These are phyloP conservation scores for Cebuella pygmaea DNA, from an alignment of 2,797 vertebrate genomes.

Conservation along the genomic window DNA sequence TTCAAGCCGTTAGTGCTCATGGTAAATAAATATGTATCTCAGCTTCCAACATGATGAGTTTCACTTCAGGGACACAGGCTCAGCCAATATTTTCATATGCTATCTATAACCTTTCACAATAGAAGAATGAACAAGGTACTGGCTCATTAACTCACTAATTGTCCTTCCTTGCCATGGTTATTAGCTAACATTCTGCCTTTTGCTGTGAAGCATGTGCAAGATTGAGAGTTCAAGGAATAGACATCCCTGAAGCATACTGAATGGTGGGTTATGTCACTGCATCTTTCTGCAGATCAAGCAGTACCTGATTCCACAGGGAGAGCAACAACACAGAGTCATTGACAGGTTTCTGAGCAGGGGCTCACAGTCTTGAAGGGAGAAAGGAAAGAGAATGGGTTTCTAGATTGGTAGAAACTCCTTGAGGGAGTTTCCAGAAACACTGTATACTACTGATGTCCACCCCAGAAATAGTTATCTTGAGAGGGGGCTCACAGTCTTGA, in stretches of 20 bases:
- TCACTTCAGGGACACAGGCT: slow-evolving; percentile 4
- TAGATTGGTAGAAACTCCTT: no score
- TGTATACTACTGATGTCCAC: no score
- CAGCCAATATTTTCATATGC: slow-evolving; percentile 7
- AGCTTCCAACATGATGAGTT: not conserved
- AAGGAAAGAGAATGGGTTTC: not conserved
- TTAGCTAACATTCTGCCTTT: slow-evolving; percentile 28
- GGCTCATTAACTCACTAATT: slow-evolving; percentile 55
- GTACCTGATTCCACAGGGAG: not conserved
- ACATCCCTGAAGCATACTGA: not conserved
- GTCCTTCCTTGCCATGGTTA: not conserved
- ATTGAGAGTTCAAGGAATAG: not conserved
- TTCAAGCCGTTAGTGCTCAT: not conserved
- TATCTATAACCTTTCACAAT: slow-evolving; percentile 37
- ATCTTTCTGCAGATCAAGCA: not conserved
- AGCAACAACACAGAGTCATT: not conserved
- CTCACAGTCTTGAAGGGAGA: not conserved
- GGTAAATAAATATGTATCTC: slow-evolving; percentile 49
- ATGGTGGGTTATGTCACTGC: not conserved
- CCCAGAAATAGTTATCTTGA: no score
- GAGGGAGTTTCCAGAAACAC: no score
- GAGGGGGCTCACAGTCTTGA: not conserved
- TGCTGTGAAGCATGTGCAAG: not conserved
- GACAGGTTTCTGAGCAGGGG: not conserved
- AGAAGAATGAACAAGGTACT: slow-evolving; percentile 11